These are phyloP conservation scores for Tokudaia muenninki DNA, from an alignment of 2,797 vertebrate species.

Conservation along the genomic window DNA sequence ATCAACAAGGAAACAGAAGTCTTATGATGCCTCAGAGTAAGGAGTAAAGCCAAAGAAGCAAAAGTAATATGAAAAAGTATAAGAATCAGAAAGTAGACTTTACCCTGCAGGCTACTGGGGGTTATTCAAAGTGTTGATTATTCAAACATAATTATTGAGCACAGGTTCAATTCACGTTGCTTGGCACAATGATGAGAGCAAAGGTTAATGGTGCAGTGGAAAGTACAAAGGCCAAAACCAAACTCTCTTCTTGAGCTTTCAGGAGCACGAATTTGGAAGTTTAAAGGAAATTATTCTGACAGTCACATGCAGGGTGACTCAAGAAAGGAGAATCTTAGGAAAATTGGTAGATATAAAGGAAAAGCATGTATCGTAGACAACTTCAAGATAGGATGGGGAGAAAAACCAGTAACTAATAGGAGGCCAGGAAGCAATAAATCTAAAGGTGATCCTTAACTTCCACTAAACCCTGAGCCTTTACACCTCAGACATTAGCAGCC, in stretches of 20 bases:
- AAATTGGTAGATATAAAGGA: not conserved
- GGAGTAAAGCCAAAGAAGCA: not conserved
- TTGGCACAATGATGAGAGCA: constrained; percentile 47
- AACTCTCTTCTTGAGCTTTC: not conserved
- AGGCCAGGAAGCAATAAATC: constrained; percentile 23
- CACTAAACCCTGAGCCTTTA: constrained; percentile 1
- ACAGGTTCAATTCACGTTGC: constrained; percentile 58
- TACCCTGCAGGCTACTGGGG: not conserved
- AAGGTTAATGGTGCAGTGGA: constrained; percentile 34
- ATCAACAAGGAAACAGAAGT: not conserved
- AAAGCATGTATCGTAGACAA: constrained; percentile 2
- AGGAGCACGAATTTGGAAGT: not conserved
- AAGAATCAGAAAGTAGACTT: constrained; percentile 65
- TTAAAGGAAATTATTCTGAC: constrained; percentile 47
- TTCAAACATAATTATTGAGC: constrained; percentile 72
- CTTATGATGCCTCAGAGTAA: not conserved
- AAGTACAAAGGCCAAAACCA: not conserved
- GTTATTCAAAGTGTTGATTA: constrained; percentile 58
- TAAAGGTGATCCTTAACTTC: constrained; percentile 40
- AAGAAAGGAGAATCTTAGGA: constrained; percentile 28
- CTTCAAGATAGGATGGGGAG: not conserved
- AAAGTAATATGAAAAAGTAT: constrained; percentile 12
- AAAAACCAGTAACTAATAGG: not conserved
- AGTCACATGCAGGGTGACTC: not conserved
- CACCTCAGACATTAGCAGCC: not conserved